Evolutionary conservation across 2,888 invertebrate species (phyloP).

Genomic region (Nemurella pictetii): DNA sequence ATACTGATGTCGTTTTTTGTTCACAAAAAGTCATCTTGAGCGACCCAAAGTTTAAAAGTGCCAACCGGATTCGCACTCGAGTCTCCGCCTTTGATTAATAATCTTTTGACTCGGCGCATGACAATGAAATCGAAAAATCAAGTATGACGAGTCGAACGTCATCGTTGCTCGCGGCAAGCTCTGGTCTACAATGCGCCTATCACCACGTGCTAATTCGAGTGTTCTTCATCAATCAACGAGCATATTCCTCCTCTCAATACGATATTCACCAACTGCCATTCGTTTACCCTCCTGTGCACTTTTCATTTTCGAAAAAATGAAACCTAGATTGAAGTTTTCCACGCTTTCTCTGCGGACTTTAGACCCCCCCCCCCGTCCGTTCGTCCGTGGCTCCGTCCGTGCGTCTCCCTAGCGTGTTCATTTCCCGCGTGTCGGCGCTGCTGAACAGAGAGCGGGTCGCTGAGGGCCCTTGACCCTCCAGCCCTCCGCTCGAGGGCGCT

Average conservation of each 20-base stretch:
- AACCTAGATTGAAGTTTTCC: no score
- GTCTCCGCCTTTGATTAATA: neutral
- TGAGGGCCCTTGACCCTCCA: constrained; percentile 38
- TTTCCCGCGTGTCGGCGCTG: neutral
- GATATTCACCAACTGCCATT: neutral
- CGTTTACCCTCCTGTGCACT: neutral
- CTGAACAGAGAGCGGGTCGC: neutral
- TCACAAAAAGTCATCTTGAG: neutral
- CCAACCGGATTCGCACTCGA: neutral
- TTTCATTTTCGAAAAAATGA: neutral
- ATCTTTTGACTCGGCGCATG: neutral
- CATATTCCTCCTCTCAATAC: neutral
- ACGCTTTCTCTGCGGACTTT: no score
- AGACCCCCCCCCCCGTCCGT: neutral
- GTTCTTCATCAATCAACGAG: neutral
- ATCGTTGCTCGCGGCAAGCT: neutral
- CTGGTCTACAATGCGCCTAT: neutral
- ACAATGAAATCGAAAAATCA: neutral
- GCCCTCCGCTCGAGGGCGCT: constrained; percentile 38
- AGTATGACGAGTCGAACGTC: neutral
- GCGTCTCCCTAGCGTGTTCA: neutral
- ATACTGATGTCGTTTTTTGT: neutral
- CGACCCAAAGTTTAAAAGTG: neutral
- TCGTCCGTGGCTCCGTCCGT: neutral
- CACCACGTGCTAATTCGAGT: neutral